phyloP scores from a whole-genome alignment of 2,113 vertebrate species.

The Colistium nudipinnis region DNA sequence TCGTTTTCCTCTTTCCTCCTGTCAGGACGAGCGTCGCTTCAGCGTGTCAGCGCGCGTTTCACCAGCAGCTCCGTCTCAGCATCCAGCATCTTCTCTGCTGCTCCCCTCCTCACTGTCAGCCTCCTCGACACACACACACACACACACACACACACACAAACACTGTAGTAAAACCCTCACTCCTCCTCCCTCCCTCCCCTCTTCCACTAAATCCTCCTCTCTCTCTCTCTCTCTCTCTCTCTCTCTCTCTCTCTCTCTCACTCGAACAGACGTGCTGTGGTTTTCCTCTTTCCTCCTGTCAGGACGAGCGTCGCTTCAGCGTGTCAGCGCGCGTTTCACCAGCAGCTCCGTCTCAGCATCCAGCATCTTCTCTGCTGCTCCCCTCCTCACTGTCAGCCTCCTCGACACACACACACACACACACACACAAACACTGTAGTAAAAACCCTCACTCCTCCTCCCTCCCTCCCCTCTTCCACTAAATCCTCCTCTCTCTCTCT shows the following conservation, averaged over 20 bases:
- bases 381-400: slow-evolving; percentile 55
- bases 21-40: slow-evolving; percentile 27
- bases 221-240: slow-evolving; percentile 17
- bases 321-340: neutral
- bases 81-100: slow-evolving; percentile 41
- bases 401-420: slow-evolving; percentile 28
- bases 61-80: slow-evolving; percentile 51
- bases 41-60: neutral
- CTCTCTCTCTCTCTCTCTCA: slow-evolving; percentile 56
- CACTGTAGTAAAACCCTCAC: slow-evolving; percentile 45
- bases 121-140: too few species aligned
- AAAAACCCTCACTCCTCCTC: slow-evolving; percentile 34
- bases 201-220: too few species aligned
- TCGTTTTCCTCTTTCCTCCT: neutral
- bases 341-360: slow-evolving; percentile 54
- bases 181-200: slow-evolving; percentile 6
- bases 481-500: too few species aligned
- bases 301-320: slow-evolving; percentile 20
- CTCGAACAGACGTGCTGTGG: too few species aligned
- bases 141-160: slow-evolving; percentile 24
- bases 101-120: slow-evolving; percentile 53
- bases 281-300: too few species aligned
- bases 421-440: slow-evolving; percentile 39
- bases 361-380: slow-evolving; percentile 38
- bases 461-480: neutral